Conservation (phyloP, 2,797 vertebrate genomes). For the Sebastes elongatus region DNA sequence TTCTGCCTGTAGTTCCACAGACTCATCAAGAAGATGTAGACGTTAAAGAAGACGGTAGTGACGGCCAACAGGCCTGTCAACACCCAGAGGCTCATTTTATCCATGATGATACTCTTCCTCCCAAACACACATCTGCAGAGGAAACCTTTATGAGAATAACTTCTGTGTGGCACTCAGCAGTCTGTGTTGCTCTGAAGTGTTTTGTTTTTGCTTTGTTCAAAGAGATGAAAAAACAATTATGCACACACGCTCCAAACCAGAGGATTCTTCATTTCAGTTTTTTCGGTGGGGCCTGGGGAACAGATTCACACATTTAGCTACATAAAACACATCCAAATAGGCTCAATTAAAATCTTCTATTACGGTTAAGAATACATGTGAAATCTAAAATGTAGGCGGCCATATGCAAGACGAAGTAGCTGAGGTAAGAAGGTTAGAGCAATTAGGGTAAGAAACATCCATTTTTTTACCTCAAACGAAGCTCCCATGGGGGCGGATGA, state of each 20-base stretch:
- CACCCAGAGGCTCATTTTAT: conserved; percentile 68
- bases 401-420: neutral
- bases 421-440: neutral
- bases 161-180: conserved; percentile 5
- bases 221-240: conserved; percentile 41
- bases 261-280: conserved; percentile 39
- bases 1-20: conserved; percentile 66
- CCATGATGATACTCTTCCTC: conserved; percentile 36
- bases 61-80: conserved; percentile 69
- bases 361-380: conserved; percentile 4
- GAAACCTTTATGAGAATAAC: conserved; percentile 8
- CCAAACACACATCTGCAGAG: neutral
- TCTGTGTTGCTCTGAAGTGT: conserved; percentile 18
- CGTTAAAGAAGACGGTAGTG: conserved; percentile 78
- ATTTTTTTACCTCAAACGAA: conserved; percentile 44
- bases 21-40: conserved; percentile 76
- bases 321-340: conserved; percentile 25
- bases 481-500: conserved; percentile 25
- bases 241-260: conserved; percentile 37
- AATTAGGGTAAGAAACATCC: conserved; percentile 7
- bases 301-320: conserved; percentile 50
- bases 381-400: neutral
- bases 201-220: conserved; percentile 42
- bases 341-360: conserved; percentile 15
- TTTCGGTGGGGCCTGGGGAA: conserved; percentile 35